Conservation (phyloP, 2,888 invertebrate species). For the Platycnemis pennipes region DNA sequence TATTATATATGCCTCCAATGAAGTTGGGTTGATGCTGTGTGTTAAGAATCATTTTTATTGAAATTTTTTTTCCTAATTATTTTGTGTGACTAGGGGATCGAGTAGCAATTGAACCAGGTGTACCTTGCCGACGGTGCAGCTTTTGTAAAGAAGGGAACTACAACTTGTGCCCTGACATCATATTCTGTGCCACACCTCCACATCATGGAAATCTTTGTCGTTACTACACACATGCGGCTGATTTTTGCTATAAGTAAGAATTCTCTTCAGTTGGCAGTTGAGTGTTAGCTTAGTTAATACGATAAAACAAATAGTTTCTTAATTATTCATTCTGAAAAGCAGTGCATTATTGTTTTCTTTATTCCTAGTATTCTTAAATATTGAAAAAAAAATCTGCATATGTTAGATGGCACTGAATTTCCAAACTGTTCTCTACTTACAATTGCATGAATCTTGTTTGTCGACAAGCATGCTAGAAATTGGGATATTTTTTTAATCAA, state of each 20-base stretch:
- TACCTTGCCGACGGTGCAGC: conserved; percentile 91
- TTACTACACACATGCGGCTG: conserved; percentile 94
- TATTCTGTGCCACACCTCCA: conserved; percentile 98
- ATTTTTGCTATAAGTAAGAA: conserved; percentile 91
- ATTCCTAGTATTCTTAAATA: too few species aligned
- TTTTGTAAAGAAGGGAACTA: conserved; percentile 94
- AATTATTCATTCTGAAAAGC: not conserved
- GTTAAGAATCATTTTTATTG: not conserved
- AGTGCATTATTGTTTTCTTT: too few species aligned
- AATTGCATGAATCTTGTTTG: not conserved
- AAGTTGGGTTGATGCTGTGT: not conserved
- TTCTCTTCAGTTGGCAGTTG: not conserved
- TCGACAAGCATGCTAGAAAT: not conserved
- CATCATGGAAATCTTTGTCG: conserved; percentile 92
- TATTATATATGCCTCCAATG: not conserved
- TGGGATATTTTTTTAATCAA: too few species aligned
- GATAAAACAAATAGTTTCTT: not conserved
- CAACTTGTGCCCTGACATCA: conserved; percentile 93
- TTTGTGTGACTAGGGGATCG: conserved; percentile 86
- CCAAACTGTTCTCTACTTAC: too few species aligned
- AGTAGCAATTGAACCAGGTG: conserved; percentile 97
- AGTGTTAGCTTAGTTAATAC: not conserved
- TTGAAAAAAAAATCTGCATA: too few species aligned
- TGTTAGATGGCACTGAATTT: too few species aligned
- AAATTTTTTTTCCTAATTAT: conserved; percentile 6